Percentiles rank a stretch among this genome's conserved stretches.
Conservation (phyloP, 2,797 vertebrate genomes). For the Tragelaphus oryx region DNA sequence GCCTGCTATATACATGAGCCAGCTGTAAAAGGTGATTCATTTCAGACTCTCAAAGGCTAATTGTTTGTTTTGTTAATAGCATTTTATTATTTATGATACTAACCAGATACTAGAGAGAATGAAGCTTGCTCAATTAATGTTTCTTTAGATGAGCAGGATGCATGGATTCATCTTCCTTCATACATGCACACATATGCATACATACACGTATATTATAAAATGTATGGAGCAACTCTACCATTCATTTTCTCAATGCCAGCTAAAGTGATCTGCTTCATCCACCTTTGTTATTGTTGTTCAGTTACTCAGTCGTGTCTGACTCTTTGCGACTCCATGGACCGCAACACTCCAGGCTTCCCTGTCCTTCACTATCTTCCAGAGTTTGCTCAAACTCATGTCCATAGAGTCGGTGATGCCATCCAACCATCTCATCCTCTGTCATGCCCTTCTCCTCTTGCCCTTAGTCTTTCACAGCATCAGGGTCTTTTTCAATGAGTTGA, state of each 20-base stretch:
- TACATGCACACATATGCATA: background rate
- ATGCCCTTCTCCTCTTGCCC: background rate
- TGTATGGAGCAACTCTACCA: background rate
- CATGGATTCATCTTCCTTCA: background rate
- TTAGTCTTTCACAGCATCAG: background rate
- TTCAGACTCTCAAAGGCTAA: background rate
- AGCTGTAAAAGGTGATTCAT: constrained; percentile 31
- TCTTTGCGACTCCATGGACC: background rate
- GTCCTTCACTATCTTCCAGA: background rate
- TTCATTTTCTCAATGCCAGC: background rate
- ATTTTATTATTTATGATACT: constrained; percentile 10
- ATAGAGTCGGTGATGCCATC: background rate
- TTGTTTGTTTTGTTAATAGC: background rate
- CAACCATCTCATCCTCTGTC: background rate
- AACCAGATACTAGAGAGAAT: background rate
- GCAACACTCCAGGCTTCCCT: background rate
- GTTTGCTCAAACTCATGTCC: background rate
- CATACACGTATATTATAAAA: background rate
- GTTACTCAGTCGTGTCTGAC: background rate
- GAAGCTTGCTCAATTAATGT: background rate
- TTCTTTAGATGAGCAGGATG: background rate
- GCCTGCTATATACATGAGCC: background rate
- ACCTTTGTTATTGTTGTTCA: background rate
- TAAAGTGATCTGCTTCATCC: background rate
- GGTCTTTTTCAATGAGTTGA: background rate